phyloP scores from a whole-genome alignment of 2,888 invertebrate species.

The Diloba caeruleocephala region DNA sequence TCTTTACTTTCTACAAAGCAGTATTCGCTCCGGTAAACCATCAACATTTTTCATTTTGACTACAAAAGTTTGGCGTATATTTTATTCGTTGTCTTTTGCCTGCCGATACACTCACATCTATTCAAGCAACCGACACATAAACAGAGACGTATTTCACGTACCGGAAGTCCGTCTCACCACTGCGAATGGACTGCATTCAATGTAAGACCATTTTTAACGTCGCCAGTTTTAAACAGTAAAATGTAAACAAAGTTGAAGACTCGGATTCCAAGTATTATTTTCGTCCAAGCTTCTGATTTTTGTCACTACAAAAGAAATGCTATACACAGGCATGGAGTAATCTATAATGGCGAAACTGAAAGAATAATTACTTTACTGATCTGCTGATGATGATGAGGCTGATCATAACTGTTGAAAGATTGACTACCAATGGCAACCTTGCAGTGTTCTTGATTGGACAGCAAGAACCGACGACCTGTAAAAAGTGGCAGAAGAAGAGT shows the following conservation, averaged over 20 bases:
- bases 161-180: conserved; percentile 69
- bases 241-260: conserved; percentile 41
- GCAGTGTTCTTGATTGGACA: too few relatives aligned
- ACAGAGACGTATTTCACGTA: conserved; percentile 69
- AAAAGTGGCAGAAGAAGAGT: too few relatives aligned
- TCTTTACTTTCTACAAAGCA: too few relatives aligned
- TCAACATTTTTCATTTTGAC: not conserved
- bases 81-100: conserved; percentile 3
- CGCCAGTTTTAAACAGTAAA: conserved; percentile 58
- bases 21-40: too few relatives aligned
- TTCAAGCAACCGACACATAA: conserved; percentile 58
- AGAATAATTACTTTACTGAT: too few relatives aligned
- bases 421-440: too few relatives aligned
- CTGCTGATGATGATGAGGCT: too few relatives aligned
- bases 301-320: too few relatives aligned
- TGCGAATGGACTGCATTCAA: conserved; percentile 51
- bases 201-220: conserved; percentile 46
- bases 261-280: conserved; percentile 27
- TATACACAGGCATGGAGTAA: too few relatives aligned
- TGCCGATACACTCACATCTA: conserved; percentile 49
- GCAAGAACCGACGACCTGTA: too few relatives aligned
- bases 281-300: conserved; percentile 15
- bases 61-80: not conserved
- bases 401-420: too few relatives aligned
- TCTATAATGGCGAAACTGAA: too few relatives aligned